Evolutionary conservation across 2,797 vertebrate species (phyloP).

Genomic region (Pipistrellus pipistrellus): DNA sequence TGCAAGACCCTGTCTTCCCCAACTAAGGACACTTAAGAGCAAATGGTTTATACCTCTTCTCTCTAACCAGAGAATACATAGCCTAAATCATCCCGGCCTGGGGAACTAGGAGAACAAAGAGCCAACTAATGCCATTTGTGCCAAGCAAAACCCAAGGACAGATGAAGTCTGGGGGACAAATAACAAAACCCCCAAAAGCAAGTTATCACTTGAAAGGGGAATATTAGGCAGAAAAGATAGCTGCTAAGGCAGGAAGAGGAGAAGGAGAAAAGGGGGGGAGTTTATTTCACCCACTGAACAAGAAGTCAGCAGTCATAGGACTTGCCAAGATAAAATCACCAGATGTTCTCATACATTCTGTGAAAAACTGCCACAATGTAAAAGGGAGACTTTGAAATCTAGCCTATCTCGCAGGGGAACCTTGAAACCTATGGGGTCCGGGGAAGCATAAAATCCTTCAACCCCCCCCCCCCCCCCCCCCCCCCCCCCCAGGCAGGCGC

Average conservation of each 20-base stretch:
- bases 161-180: background rate
- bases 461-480: accelerated
- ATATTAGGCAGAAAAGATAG: background rate
- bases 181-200: background rate
- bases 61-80: background rate
- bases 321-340: background rate
- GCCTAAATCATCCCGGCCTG: background rate
- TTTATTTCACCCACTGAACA: background rate
- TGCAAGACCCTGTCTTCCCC: background rate
- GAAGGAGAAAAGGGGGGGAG: background rate
- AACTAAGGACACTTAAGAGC: background rate
- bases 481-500: background rate
- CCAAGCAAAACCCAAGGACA: background rate
- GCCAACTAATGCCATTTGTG: background rate
- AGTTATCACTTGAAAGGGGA: background rate
- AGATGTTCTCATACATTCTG: background rate
- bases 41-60: background rate
- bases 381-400: background rate
- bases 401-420: background rate
- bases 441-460: background rate
- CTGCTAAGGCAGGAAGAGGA: background rate
- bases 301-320: background rate
- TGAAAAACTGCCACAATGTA: background rate
- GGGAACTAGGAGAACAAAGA: background rate
- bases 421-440: background rate